phyloP scores from a whole-genome alignment of 2,888 invertebrate genomes.

The Drosophila subsilvestris region DNA sequence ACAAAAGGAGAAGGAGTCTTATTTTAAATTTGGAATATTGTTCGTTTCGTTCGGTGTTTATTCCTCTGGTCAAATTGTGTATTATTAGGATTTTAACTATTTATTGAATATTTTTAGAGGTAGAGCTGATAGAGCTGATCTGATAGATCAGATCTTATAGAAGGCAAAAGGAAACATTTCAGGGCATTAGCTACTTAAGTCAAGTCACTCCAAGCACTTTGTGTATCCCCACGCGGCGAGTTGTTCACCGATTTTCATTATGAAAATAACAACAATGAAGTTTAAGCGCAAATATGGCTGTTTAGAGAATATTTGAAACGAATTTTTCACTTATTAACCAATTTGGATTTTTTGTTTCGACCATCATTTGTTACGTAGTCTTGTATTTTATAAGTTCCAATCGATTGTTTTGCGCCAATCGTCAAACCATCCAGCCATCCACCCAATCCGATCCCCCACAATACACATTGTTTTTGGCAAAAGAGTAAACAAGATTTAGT shows the following conservation, averaged over 20 bases:
- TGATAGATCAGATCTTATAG: constrained; percentile 14
- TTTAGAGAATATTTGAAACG: constrained; percentile 83
- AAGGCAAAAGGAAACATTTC: constrained; percentile 6
- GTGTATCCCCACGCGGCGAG: constrained; percentile 44
- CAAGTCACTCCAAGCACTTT: constrained; percentile 32
- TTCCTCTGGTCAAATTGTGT: constrained; percentile 3
- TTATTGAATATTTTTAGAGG: constrained; percentile 60
- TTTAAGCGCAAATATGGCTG: constrained; percentile 84
- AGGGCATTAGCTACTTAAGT: constrained; percentile 36
- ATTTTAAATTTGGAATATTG: constrained; percentile 29
- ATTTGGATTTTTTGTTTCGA: constrained; percentile 76
- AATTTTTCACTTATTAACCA: constrained; percentile 74
- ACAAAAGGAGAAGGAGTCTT: constrained; percentile 8
- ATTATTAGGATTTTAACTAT: constrained; percentile 35
- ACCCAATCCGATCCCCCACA: constrained; percentile 8
- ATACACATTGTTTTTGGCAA: constrained; percentile 28
- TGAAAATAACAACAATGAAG: constrained; percentile 84
- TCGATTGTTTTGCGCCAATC: constrained; percentile 55
- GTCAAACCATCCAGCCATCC: constrained; percentile 11
- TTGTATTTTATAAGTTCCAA: constrained; percentile 76
- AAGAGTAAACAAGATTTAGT: constrained; percentile 39
- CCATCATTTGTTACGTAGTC: constrained; percentile 74
- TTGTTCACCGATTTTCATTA: constrained; percentile 76
- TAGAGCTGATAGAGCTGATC: constrained; percentile 31
- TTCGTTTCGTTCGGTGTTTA: constrained; percentile 30